A percentile compares a stretch with the other conserved stretches of the same genome.
Evolutionary conservation across 2,888 invertebrate species (phyloP).

Genomic region (Drosophila mettleri): DNA sequence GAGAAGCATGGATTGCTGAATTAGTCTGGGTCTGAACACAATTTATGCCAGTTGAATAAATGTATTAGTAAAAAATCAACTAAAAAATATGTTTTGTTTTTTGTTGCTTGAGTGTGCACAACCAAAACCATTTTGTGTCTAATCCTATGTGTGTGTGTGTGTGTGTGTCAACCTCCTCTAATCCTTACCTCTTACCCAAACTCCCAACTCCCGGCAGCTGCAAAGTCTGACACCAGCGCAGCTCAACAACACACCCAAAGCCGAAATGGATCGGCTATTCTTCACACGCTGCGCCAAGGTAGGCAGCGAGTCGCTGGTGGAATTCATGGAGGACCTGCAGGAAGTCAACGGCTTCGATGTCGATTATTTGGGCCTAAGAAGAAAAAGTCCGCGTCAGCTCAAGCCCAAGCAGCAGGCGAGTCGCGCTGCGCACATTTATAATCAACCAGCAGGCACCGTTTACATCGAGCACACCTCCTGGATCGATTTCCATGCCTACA

Average conservation of each 20-base stretch:
- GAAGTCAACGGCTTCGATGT: slow-evolving; percentile 86
- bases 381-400: slow-evolving; percentile 47
- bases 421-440: slow-evolving; percentile 88
- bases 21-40: slow-evolving; percentile 29
- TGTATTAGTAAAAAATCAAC: background rate
- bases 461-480: slow-evolving; percentile 95
- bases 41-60: background rate
- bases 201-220: slow-evolving; percentile 48
- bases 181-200: slow-evolving; percentile 13
- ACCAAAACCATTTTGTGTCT: slow-evolving; percentile 35
- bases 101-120: background rate
- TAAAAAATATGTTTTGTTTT: slow-evolving; percentile 4
- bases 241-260: slow-evolving; percentile 92
- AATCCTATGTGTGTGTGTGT: slow-evolving; percentile 42
- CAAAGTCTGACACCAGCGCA: slow-evolving; percentile 50
- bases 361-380: slow-evolving; percentile 85
- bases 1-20: slow-evolving; percentile 60
- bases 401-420: slow-evolving; percentile 90
- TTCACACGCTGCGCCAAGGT: slow-evolving; percentile 96
- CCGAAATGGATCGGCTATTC: slow-evolving; percentile 91
- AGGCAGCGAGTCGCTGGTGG: slow-evolving; percentile 95
- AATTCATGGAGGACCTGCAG: slow-evolving; percentile 83
- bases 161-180: slow-evolving; percentile 29
- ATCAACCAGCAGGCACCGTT: slow-evolving; percentile 90
- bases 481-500: slow-evolving; percentile 92